Evolutionary conservation across 2,888 invertebrate species (phyloP), one percentile per base, ranked within the genome.

Genomic region (Yponomeuta cagnagella): DNA sequence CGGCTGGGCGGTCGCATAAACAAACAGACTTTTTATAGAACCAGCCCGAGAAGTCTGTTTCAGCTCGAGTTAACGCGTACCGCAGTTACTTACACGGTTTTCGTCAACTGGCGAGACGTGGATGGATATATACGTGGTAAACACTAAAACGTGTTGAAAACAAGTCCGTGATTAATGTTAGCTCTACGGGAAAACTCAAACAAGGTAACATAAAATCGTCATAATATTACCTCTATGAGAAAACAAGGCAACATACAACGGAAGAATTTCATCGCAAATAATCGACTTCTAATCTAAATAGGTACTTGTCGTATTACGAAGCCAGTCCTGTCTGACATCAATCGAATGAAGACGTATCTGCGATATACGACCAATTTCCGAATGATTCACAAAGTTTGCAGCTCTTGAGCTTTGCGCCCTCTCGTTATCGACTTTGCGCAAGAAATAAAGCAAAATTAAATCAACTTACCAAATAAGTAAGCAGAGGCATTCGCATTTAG

Each of bases 11-110:
- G 77, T 78, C 79, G 75, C 80, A 83, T 90, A 90, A 90, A 90
- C 89, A 89, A 83, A 84, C 84, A 73, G 78, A 86, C 85, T 89
- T 89, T 90, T 90, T 89, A 90, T 89, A 89, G 89, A 86, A 67
- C 71, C 80, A 80, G 78, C 75, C 52, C 23, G 68, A 68, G 43
- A 67, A 15, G 67, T 67, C 67, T 67, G 67, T 12, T 67, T 67
- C 43, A 67, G 43, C 67, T 67, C 37, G n/a, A 43, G 37, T n/a
- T 67, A 37, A 37, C 67, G 48, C 37, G n/a, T 64, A 64, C 67
- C 65, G 15, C 67, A 37, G 23, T 15, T 15, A 15, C 52, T 58
- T 58, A 58, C 37, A 37, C 48, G 68, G 43, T 43, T 43, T 48
- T 68, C 68, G 48, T 68, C 68, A 68, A 48, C 68, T 43, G 48